phyloP scores from a whole-genome alignment of 2,797 vertebrate species.

The Picus viridis region DNA sequence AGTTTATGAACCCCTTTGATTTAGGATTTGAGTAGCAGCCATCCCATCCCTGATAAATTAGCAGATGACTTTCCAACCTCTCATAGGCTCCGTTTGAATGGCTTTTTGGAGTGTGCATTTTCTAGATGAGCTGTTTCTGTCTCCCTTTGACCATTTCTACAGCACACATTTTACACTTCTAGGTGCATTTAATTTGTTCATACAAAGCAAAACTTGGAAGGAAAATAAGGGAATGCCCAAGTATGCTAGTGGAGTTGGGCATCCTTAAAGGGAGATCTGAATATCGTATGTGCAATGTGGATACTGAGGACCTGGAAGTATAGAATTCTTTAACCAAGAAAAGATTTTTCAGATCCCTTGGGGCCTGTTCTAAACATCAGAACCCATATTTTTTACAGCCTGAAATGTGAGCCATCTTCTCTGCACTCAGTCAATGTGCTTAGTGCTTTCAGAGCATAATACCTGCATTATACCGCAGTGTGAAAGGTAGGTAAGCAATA shows the following conservation, averaged over 20 bases:
- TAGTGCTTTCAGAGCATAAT: not conserved
- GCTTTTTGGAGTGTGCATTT: not conserved
- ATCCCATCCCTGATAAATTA: not conserved
- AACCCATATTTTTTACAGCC: not conserved
- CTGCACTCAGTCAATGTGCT: not conserved
- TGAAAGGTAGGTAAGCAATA: not conserved
- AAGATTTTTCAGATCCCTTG: not conserved
- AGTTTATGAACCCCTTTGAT: not conserved
- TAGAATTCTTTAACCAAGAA: not conserved
- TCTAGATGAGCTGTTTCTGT: not conserved
- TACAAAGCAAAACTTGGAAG: not conserved
- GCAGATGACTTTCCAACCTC: not conserved
- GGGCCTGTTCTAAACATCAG: not conserved
- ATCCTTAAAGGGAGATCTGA: not conserved
- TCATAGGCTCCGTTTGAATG: not conserved
- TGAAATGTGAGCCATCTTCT: not conserved
- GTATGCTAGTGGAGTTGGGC: not conserved
- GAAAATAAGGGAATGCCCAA: not conserved
- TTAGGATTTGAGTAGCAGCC: not conserved
- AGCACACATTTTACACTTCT: not conserved
- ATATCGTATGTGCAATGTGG: not conserved
- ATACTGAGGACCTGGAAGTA: not conserved
- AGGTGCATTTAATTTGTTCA: not conserved
- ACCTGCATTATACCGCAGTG: rapidly evolving
- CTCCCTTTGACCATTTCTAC: not conserved